Conservation (phyloP, 2,888 invertebrate genomes). For the Drosophila ezoana region DNA sequence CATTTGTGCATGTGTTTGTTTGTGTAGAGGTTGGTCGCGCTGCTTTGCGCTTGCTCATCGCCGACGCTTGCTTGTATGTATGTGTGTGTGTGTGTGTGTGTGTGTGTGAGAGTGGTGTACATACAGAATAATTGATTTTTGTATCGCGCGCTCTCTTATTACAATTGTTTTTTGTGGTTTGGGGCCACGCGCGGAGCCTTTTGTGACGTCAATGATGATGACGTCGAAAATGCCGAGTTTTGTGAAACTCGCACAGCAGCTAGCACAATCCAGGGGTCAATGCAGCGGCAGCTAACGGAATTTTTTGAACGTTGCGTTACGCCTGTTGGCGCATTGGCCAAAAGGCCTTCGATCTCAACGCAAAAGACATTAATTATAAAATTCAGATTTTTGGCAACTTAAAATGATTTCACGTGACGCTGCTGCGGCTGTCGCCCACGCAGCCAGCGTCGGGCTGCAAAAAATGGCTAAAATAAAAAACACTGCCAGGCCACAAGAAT, state of each 20-base stretch:
- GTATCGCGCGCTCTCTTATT: slow-evolving; percentile 34
- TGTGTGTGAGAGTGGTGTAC: slow-evolving; percentile 33
- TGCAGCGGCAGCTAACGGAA: slow-evolving; percentile 36
- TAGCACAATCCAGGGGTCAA: slow-evolving; percentile 53
- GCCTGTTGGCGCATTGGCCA: slow-evolving; percentile 6
- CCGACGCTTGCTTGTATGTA: slow-evolving; percentile 1
- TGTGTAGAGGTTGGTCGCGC: slow-evolving; percentile 40
- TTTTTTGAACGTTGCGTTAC: slow-evolving; percentile 26
- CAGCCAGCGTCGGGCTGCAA: slow-evolving; percentile 7
- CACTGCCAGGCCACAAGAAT: slow-evolving; percentile 23
- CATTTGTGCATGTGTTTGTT: slow-evolving; percentile 14
- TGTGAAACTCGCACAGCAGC: slow-evolving; percentile 35
- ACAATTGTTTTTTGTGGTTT: slow-evolving; percentile 6
- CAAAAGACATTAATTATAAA: slow-evolving; percentile 64
- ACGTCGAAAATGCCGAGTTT: slow-evolving; percentile 51
- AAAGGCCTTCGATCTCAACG: slow-evolving; percentile 45
- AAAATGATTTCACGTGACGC: slow-evolving; percentile 70
- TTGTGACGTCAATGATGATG: slow-evolving; percentile 74
- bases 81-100: slow-evolving; percentile 6
- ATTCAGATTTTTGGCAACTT: slow-evolving; percentile 60
- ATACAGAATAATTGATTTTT: slow-evolving; percentile 72
- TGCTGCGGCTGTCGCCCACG: slow-evolving; percentile 35
- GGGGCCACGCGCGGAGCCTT: slow-evolving; percentile 39
- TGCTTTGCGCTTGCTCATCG: slow-evolving; percentile 70
- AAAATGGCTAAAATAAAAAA: slow-evolving; percentile 13